Base-by-base conservation (phyloP, 2,797 vertebrate genomes). In the Spinus pinus region DNA sequence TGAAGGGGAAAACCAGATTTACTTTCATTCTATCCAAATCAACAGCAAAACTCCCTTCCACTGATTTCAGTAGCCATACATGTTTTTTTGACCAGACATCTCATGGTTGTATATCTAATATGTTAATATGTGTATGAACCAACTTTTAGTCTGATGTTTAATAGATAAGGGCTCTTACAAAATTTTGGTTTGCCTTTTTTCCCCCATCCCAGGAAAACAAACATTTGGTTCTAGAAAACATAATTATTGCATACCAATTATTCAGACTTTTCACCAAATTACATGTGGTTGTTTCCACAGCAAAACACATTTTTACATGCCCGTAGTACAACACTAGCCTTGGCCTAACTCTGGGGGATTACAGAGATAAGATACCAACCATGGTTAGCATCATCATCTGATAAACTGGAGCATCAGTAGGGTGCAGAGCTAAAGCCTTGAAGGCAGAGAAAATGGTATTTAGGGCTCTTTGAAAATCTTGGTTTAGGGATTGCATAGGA, bases 321-420 rank as follows among this genome's bases (percentile, higher is more conserved):
- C 53, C 31, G 2, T 77, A 86, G 84, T 47, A 89, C 50, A 82
- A 46, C 47, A 44, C 41, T 78, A 80, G 28, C 86, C 89, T 88
- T 89, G 83, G 82, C 73, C 66, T 93, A 54, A 74, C 37, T 14
- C 77, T 50, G 44, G 31, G 56, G 80, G 67, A 81, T 94, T 94
- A 90, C 24, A 62, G 35, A 90, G 91, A 91, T 93, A 87, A 88
- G 91, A 93, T 93, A 84, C 22, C 69, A 77, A 5, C 42, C 53
- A 24, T 35, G 86, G 60, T 64, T 92, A 80, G 39, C 57, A 86
- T 77, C 33, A 57, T 69, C 35, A 74, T 18, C 46, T 87, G 84
- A 86, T 95, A 92, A 91, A 86, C 33, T 69, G 66, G 20, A 35
- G 31, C 67, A 80, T 65, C 51, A 41, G 41, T 81, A 77, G 70